Evolutionary conservation across 2,113 vertebrate species (phyloP).

Genomic region (Scolopax mira): DNA sequence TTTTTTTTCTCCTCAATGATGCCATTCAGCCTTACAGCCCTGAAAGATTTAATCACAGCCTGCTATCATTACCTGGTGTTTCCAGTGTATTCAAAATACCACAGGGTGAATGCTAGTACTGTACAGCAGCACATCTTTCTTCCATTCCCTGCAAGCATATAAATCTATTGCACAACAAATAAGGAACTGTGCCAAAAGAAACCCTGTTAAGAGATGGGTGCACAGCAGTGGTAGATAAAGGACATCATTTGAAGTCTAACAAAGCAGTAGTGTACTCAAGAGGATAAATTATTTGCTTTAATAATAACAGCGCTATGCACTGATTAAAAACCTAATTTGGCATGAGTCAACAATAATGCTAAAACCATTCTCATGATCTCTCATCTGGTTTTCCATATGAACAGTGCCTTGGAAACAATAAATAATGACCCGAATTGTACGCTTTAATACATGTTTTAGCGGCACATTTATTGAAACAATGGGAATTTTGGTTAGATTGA

Average conservation of each 20-base stretch:
- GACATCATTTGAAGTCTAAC: not conserved
- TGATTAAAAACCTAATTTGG: constrained; percentile 49
- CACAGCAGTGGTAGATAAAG: not conserved
- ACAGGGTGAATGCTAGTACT: not conserved
- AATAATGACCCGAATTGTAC: not conserved
- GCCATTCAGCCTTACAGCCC: not conserved
- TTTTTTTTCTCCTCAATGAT: not conserved
- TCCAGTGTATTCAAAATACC: not conserved
- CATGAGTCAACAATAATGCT: constrained; percentile 11
- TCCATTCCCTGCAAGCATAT: not conserved
- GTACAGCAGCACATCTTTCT: not conserved
- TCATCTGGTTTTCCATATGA: constrained; percentile 25
- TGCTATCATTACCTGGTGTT: not conserved
- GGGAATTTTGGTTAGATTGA: not conserved
- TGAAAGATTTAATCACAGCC: not conserved
- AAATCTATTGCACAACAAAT: not conserved
- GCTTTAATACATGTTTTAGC: not conserved
- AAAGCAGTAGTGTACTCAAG: not conserved
- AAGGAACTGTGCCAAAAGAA: constrained; percentile 10
- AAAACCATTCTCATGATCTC: constrained; percentile 15
- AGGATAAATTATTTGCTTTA: constrained; percentile 28
- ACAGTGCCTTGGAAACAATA: not conserved
- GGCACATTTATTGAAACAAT: not conserved
- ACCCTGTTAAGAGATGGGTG: not conserved
- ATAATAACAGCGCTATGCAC: not conserved